These are phyloP conservation scores for Leuciscus waleckii DNA, from an alignment of 2,797 vertebrate species.

Conservation along the genomic window DNA sequence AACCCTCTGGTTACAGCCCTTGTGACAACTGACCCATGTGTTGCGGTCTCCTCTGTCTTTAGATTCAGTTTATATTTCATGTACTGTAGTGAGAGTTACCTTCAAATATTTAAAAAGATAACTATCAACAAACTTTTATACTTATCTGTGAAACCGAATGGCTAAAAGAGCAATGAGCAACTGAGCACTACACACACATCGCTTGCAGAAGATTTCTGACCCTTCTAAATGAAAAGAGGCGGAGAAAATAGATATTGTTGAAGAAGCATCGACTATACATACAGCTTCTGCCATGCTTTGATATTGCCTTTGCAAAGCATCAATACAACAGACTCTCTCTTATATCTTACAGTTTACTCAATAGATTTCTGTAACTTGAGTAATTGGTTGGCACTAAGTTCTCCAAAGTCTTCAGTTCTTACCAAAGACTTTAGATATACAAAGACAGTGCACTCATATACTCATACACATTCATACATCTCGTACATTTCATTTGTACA, in stretches of 20 bases:
- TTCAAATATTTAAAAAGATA: slow-evolving; percentile 27
- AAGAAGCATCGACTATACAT: slow-evolving; percentile 13
- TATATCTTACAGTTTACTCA: slow-evolving; percentile 14
- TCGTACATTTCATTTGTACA: too few species aligned
- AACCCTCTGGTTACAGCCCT: not conserved
- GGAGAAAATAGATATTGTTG: slow-evolving; percentile 2
- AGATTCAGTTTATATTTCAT: not conserved
- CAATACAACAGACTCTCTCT: not conserved
- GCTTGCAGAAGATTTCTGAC: slow-evolving; percentile 35
- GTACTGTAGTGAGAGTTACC: not conserved
- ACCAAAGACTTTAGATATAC: not conserved
- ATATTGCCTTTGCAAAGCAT: slow-evolving; percentile 18
- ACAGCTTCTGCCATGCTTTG: not conserved
- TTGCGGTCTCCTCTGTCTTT: not conserved
- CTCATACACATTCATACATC: too few species aligned
- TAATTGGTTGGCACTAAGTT: not conserved
- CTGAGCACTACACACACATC: not conserved
- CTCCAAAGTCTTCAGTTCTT: not conserved
- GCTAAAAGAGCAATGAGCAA: slow-evolving; percentile 39
- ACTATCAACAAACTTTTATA: slow-evolving; percentile 21
- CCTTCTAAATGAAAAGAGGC: slow-evolving; percentile 28
- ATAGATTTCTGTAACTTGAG: slow-evolving; percentile 13
- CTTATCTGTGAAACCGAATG: slow-evolving; percentile 20
- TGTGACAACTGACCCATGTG: not conserved
- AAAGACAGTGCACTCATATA: not conserved